Evolutionary conservation across 1,140 invertebrate species (phyloP), one percentile per base, ranked within the genome.

Genomic region (Leptinotarsa lineolata): DNA sequence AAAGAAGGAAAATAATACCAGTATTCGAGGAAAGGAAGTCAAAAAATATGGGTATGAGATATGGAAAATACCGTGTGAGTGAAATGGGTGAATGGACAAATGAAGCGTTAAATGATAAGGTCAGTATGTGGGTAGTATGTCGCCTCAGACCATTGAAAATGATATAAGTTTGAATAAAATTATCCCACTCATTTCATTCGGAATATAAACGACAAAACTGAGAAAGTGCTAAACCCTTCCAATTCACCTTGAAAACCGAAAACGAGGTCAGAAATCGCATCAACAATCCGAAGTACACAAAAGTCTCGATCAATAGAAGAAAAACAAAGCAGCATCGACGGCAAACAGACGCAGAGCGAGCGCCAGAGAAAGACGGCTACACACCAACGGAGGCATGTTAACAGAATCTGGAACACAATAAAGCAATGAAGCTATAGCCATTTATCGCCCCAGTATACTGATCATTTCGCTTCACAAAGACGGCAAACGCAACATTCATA

Each of bases 401-500:
- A 75, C 69, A 75, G 63, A 72, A 75, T 70, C 58, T 54, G 54
- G 66, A 72, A 72, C 64, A 75, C 69, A 72, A 72, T 72, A 13
- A 54, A 54, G 48, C 48, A 54, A 54, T 54, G 70, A 75, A 75
- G 74, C 75, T 73, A 44, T 76, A 68, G 67, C 68, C 75, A 76
- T 76, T 76, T 76, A 76, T 74, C 72, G 75, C 73, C 64, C 68
- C 22, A 74, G 59, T 67, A 67, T 72, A 72, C 74, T 72, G 72
- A 77, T 77, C 76, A 73, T 72, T 77, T 72, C 70, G 48, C 64
- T 71, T 69, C 74, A 78, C 74, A 73, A 79, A 78, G 78, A 74
- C 76, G 76, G 74, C 79, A 79, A 80, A 76, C 74, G 77, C 73
- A 67, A 58, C 76, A 64, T 68, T 76, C 72, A 79, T 79, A 80